These are phyloP conservation scores for Corydoras sp. DNA, from an alignment of 2,113 vertebrate species.

Conservation along the genomic window DNA sequence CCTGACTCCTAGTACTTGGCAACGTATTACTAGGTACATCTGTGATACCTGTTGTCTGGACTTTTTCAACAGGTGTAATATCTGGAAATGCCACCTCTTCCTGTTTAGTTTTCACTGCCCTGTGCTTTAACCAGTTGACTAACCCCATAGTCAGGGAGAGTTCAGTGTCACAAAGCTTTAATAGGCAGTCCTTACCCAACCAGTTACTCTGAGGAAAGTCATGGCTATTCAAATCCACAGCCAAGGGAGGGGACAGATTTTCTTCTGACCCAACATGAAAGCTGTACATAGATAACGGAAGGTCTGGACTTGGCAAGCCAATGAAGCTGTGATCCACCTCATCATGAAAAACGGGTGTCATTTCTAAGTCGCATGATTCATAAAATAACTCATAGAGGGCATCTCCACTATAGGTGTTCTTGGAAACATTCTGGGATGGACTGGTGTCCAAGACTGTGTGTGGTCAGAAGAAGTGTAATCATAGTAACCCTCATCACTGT, in stretches of 20 bases:
- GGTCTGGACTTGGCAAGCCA: conserved; percentile 61
- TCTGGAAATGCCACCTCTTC: neutral
- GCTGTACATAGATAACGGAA: conserved; percentile 78
- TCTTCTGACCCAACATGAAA: conserved; percentile 79
- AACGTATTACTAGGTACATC: conserved; percentile 16
- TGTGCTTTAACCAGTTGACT: conserved; percentile 74
- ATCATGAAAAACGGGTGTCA: conserved; percentile 60
- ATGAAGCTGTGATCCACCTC: conserved; percentile 67
- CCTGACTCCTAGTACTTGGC: neutral
- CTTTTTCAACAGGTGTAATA: neutral
- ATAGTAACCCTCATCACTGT: conserved; percentile 81
- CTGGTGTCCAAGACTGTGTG: conserved; percentile 58
- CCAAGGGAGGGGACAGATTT: conserved; percentile 69
- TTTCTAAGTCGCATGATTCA: conserved; percentile 64
- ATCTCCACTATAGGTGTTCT: conserved; percentile 79
- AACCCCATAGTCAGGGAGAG: conserved; percentile 79
- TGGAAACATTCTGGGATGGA: conserved; percentile 57
- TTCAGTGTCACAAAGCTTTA: conserved; percentile 81
- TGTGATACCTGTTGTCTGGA: conserved; percentile 2
- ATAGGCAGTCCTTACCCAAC: conserved; percentile 79
- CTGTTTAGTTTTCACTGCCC: conserved; percentile 28
- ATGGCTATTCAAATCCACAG: conserved; percentile 69
- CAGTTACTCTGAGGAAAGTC: conserved; percentile 74
- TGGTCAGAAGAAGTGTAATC: conserved; percentile 73
- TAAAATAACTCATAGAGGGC: conserved; percentile 80